Percentiles rank a stretch among this genome's conserved stretches.
Evolutionary conservation across 2,888 invertebrate genomes (phyloP).

Genomic region (Myopa tessellatipennis): DNA sequence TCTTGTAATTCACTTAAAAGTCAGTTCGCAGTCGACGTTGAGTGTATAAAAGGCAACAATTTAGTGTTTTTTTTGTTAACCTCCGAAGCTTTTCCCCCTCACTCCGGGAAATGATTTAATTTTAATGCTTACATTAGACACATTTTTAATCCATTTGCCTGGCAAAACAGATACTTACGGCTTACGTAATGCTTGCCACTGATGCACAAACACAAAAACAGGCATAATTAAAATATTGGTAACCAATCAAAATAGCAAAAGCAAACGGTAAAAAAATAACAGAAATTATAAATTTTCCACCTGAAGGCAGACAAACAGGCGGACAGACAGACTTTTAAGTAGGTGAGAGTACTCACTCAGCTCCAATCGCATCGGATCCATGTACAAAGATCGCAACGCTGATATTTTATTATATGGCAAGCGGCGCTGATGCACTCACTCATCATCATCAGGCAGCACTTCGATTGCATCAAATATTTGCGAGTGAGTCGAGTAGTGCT

Average conservation of each 20-base stretch:
- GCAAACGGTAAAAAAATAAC: conserved; percentile 2
- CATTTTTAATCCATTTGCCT: conserved; percentile 33
- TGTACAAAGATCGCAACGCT: not conserved
- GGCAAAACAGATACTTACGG: not conserved
- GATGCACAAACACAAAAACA: conserved; percentile 29
- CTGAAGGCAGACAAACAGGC: not conserved
- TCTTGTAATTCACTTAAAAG: conserved; percentile 34
- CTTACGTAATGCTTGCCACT: conserved; percentile 15
- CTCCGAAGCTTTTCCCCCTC: not conserved
- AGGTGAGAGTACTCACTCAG: conserved; percentile 3
- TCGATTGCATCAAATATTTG: conserved; percentile 47
- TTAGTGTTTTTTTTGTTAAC: no score
- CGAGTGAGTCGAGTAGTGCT: conserved; percentile 45
- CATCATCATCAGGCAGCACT: conserved; percentile 1
- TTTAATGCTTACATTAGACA: conserved; percentile 25
- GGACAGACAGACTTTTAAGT: not conserved
- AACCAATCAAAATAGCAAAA: conserved; percentile 46
- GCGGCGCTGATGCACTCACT: not conserved
- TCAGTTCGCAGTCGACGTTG: not conserved
- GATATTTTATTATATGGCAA: conserved; percentile 1
- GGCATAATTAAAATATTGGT: conserved; percentile 51
- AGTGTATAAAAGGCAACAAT: no score
- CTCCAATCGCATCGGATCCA: conserved; percentile 14
- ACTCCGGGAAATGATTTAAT: conserved; percentile 19
- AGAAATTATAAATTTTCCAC: conserved; percentile 12